phyloP scores from a whole-genome alignment of 2,797 vertebrate genomes.

The Pipistrellus pipistrellus region DNA sequence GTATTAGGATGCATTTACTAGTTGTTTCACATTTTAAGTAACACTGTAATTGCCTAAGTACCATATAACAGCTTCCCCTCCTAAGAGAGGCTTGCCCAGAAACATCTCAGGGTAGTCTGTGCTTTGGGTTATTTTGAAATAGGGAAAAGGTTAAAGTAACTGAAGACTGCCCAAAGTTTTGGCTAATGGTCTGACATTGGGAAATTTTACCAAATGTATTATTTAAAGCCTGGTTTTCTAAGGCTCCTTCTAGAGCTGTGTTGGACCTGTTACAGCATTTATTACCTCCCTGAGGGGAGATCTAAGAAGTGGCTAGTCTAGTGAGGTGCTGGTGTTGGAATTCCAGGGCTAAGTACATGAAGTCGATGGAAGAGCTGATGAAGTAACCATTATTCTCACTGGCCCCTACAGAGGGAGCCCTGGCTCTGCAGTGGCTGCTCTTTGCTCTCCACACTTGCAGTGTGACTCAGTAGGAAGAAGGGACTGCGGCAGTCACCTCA shows the following conservation, averaged over 20 bases:
- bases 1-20: neutral
- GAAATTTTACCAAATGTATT: neutral
- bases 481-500: rapidly evolving
- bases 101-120: neutral
- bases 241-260: neutral
- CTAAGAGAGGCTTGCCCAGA: neutral
- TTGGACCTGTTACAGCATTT: neutral
- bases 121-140: constrained; percentile 2
- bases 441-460: neutral
- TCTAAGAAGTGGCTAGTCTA: neutral
- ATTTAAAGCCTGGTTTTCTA: neutral
- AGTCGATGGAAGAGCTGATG: neutral
- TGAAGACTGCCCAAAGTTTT: neutral
- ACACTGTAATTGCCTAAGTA: neutral
- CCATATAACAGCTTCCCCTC: neutral
- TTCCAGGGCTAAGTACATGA: neutral
- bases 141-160: neutral
- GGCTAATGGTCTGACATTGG: neutral
- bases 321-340: neutral
- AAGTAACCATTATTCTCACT: neutral
- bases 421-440: neutral
- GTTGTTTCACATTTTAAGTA: constrained; percentile 21
- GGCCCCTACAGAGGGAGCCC: rapidly evolving
- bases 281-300: neutral
- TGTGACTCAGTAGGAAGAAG: neutral